phyloP scores from a whole-genome alignment of 1,140 invertebrate species.

The Arion vulgaris region DNA sequence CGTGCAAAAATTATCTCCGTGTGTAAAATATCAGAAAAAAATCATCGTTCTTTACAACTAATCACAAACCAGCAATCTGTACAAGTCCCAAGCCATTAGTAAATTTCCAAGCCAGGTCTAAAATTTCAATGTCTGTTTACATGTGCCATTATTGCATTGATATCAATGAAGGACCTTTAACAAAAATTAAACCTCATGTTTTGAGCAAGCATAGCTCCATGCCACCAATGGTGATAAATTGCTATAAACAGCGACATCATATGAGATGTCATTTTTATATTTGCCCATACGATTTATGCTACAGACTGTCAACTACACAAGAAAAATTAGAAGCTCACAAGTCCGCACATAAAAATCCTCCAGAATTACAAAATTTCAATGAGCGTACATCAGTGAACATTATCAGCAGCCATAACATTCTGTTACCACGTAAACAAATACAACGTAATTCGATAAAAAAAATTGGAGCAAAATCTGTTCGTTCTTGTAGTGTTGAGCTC shows the following conservation, averaged over 20 bases:
- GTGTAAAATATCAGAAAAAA: too few species aligned
- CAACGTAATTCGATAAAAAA: neutral
- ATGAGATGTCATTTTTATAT: conserved; percentile 13
- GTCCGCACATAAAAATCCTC: neutral
- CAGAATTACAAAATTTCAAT: neutral
- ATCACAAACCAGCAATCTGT: too few species aligned
- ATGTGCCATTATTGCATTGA: conserved; percentile 25
- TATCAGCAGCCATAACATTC: neutral
- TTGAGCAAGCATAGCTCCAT: neutral
- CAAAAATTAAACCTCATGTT: conserved; percentile 29
- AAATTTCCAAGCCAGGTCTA: neutral
- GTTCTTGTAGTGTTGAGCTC: conserved; percentile 21
- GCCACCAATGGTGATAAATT: conserved; percentile 27
- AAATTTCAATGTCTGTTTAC: conserved; percentile 14
- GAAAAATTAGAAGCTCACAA: neutral
- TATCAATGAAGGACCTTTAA: conserved; percentile 7
- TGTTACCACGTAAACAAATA: neutral
- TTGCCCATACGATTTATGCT: conserved; percentile 11
- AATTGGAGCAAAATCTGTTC: neutral
- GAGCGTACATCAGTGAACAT: neutral
- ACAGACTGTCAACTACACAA: neutral
- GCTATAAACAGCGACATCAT: conserved; percentile 18
- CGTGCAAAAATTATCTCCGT: too few species aligned
- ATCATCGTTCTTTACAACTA: neutral
- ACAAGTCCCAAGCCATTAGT: neutral